Base-by-base conservation (phyloP, 2,888 invertebrate genomes). In the Eudemis profundana region DNA sequence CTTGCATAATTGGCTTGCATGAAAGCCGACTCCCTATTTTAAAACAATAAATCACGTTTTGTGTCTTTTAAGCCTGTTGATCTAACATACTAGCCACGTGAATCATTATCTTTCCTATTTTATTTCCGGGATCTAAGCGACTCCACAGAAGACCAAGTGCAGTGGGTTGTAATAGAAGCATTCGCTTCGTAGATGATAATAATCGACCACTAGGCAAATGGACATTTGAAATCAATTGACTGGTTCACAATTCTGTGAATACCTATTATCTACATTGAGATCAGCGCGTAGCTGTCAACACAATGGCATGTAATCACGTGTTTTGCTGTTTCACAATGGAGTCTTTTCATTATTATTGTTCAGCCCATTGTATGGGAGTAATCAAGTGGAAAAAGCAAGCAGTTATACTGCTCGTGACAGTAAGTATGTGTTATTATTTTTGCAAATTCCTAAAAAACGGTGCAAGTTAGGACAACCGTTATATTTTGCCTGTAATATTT, bases 371-470 rank as follows among this genome's bases (percentile, higher is more conserved):
- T 60, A n/a, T 40, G 56, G 40, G 60, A 78, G 81, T 82, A 83
- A 83, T 86, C 82, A 78, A 80, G 76, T 80, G 82, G 79, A 83
- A 83, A 75, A 81, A 79, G 77, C 78, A 80, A 82, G 78, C 76
- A 82, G 77, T 80, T 77, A 17, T 72, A 74, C 77, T 82, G 82
- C 68, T 73, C 69, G 68, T 77, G 80, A 78, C 79, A 77, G 69
- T n/a, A n/a, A n/a, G n/a, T n/a, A n/a, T n/a, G n/a, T n/a, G n/a
- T n/a, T n/a, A n/a, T n/a, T n/a, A n/a, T n/a, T n/a, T n/a, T n/a
- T n/a, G n/a, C n/a, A n/a, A n/a, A n/a, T n/a, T n/a, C n/a, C n/a
- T n/a, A n/a, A n/a, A n/a, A n/a, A n/a, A n/a, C n/a, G n/a, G n/a
- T n/a, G n/a, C n/a, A n/a, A n/a, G n/a, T n/a, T n/a, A n/a, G n/a